phyloP scores from a whole-genome alignment of 2,113 vertebrate genomes.

The Calyptomena viridis region DNA sequence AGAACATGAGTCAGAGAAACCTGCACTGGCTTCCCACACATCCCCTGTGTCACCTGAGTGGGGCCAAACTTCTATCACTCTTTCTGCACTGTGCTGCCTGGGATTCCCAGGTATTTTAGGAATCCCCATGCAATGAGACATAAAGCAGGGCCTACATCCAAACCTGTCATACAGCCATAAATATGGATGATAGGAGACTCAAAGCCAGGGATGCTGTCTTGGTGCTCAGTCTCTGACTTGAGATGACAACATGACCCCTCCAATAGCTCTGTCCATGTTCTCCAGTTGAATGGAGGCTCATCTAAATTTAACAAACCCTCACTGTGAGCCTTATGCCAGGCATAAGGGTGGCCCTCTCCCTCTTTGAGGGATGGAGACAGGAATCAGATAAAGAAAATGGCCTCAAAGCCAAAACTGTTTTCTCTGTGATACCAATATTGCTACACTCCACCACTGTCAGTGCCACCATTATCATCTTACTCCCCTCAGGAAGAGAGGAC shows the following conservation, averaged over 20 bases:
- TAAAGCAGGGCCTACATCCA: background rate
- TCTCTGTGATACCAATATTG: background rate
- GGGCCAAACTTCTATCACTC: background rate
- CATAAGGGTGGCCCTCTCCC: background rate
- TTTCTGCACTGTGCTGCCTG: background rate
- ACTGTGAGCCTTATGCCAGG: background rate
- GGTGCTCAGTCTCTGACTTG: background rate
- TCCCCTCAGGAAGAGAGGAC: background rate
- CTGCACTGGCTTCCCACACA: background rate
- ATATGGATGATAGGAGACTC: fast-evolving
- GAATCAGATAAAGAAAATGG: background rate
- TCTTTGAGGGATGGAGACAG: background rate
- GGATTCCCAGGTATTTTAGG: background rate
- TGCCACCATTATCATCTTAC: background rate
- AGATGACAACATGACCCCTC: background rate
- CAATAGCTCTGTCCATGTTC: background rate
- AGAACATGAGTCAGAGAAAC: background rate
- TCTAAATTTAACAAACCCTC: background rate
- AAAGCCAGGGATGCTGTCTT: background rate
- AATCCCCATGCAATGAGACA: background rate
- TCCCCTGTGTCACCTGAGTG: background rate
- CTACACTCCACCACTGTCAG: background rate
- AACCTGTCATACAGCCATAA: background rate
- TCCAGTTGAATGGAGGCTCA: background rate
- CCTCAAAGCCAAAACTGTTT: background rate